Evolutionary conservation across 2,113 vertebrate species (phyloP).

Genomic region (Gallinago paraguaiae): DNA sequence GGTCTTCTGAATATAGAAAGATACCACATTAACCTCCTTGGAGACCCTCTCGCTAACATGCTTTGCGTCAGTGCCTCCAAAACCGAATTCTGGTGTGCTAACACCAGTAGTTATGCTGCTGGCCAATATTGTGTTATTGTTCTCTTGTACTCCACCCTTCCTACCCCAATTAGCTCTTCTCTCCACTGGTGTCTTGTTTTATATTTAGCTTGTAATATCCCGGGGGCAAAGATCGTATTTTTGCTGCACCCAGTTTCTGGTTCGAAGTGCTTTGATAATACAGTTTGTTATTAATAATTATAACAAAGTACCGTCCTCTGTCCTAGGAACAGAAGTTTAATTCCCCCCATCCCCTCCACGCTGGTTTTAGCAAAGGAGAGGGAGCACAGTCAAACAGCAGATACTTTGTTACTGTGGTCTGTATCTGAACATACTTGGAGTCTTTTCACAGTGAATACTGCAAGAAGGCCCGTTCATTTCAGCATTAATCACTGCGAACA

Average conservation of each 20-base stretch:
- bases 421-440: conserved; percentile 14
- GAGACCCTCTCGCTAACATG: not conserved
- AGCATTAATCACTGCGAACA: conserved; percentile 56
- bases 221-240: not conserved
- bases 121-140: not conserved
- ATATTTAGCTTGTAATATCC: not conserved
- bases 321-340: not conserved
- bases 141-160: not conserved
- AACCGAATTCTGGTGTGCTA: not conserved
- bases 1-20: not conserved
- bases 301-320: not conserved
- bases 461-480: conserved; percentile 50
- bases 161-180: not conserved
- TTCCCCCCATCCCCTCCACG: not conserved
- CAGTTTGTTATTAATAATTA: not conserved
- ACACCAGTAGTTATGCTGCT: not conserved
- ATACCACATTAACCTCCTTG: not conserved
- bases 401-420: conserved; percentile 28
- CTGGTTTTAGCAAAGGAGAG: not conserved
- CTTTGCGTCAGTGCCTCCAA: not conserved
- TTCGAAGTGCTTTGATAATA: not conserved
- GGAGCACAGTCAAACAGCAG: conserved; percentile 10
- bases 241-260: not conserved
- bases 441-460: conserved; percentile 19
- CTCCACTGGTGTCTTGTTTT: not conserved